Conservation (phyloP, 53 echinoderm and acorn worm genomes). For the Mesocentrotus franciscanus region DNA sequence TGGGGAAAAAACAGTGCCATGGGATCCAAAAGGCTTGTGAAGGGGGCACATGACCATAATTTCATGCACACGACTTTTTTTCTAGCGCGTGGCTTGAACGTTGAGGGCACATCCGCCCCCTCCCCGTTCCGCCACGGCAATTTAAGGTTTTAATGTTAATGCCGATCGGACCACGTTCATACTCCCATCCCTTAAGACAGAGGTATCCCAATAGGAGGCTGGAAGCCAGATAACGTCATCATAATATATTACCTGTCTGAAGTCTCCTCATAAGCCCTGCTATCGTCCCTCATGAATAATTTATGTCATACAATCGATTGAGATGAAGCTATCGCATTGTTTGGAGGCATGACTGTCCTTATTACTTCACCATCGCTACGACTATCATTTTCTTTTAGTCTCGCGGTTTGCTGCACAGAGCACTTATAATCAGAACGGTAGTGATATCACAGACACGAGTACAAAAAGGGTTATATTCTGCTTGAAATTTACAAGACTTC, state of each 20-base stretch:
- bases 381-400: neutral
- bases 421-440: neutral
- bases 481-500: neutral
- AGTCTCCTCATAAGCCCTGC: neutral
- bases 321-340: constrained; percentile 5
- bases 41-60: too few relatives aligned
- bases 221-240: neutral
- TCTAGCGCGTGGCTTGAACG: too few relatives aligned
- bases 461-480: neutral
- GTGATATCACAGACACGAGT: neutral
- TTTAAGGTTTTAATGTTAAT: neutral
- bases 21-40: too few relatives aligned
- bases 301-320: constrained; percentile 12
- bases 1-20: too few relatives aligned
- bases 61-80: too few relatives aligned
- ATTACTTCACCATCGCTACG: neutral
- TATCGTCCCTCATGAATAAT: constrained; percentile 40
- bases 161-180: neutral
- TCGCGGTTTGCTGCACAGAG: constrained; percentile 5
- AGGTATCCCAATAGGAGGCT: neutral
- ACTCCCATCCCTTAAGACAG: neutral
- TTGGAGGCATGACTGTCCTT: neutral
- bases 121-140: neutral
- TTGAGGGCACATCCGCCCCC: too few relatives aligned
- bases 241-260: neutral